phyloP scores from a whole-genome alignment of 2,888 invertebrate genomes.

The Lysandra coridon region DNA sequence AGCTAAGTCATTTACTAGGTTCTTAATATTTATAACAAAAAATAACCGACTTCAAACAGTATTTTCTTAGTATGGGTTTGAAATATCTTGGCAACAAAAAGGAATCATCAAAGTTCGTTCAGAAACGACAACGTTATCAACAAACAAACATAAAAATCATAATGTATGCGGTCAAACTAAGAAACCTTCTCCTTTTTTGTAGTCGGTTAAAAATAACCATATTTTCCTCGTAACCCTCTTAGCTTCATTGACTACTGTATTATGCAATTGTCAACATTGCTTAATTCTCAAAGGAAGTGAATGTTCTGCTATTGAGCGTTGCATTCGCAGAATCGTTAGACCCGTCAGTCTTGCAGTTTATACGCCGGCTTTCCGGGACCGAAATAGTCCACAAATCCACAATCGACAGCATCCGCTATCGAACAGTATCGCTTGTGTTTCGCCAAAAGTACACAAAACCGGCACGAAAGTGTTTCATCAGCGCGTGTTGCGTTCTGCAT shows the following conservation, averaged over 20 bases:
- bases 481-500: background rate
- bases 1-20: too few relatives aligned
- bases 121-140: background rate
- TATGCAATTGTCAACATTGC: conserved; percentile 33
- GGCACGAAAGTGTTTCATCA: conserved; percentile 23
- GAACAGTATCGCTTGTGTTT: conserved; percentile 53
- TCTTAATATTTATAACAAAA: too few relatives aligned
- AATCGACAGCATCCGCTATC: conserved; percentile 72
- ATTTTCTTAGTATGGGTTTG: too few relatives aligned
- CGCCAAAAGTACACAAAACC: conserved; percentile 26
- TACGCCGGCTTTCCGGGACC: conserved; percentile 64
- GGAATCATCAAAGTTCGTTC: background rate
- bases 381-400: conserved; percentile 74
- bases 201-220: background rate
- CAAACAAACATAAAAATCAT: background rate
- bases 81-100: background rate
- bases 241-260: background rate
- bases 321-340: conserved; percentile 49
- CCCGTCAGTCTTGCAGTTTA: conserved; percentile 49
- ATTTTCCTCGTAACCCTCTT: background rate
- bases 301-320: conserved; percentile 29
- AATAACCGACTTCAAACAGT: too few relatives aligned
- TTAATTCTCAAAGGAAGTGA: conserved; percentile 38
- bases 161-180: too few relatives aligned
- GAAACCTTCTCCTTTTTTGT: background rate